These are phyloP conservation scores for Hipparchia sbordonii DNA, from an alignment of 2,888 invertebrate species.

Conservation along the genomic window DNA sequence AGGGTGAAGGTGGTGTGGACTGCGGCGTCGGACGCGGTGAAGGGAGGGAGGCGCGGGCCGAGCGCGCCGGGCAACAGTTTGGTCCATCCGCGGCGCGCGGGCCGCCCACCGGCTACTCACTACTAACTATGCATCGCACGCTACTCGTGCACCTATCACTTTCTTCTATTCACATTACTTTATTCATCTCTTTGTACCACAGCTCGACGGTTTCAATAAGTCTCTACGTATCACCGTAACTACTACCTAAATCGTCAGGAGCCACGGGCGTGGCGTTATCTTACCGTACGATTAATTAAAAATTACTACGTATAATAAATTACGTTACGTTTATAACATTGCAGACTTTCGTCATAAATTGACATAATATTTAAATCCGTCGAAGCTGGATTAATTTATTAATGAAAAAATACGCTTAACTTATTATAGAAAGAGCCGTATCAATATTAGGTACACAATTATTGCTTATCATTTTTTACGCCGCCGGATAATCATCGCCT, in stretches of 20 bases:
- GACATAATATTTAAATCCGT: constrained; percentile 65
- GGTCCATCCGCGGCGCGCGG: constrained; percentile 43
- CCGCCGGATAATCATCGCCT: constrained; percentile 59
- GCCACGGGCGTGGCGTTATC: constrained; percentile 58
- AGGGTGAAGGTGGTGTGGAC: neutral
- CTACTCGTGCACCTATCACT: constrained; percentile 64
- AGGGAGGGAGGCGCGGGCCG: constrained; percentile 18
- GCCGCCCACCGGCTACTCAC: constrained; percentile 45
- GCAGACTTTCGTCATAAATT: constrained; percentile 74
- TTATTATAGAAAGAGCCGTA: constrained; percentile 67
- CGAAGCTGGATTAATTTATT: constrained; percentile 60
- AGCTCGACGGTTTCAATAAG: constrained; percentile 81
- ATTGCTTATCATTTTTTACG: constrained; percentile 72
- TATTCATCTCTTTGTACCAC: constrained; percentile 80
- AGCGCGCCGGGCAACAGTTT: constrained; percentile 36
- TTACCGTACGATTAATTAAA: constrained; percentile 48
- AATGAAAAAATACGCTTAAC: constrained; percentile 70
- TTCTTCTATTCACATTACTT: constrained; percentile 65
- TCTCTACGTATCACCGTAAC: constrained; percentile 80
- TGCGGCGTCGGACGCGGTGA: neutral
- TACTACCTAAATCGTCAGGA: constrained; percentile 65
- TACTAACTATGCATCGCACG: constrained; percentile 61
- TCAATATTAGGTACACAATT: constrained; percentile 72
- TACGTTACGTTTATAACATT: constrained; percentile 60
- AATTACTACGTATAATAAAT: constrained; percentile 62